Evolutionary conservation across 2,113 vertebrate genomes (phyloP), one percentile per base, ranked within the genome.

Genomic region (Gopherus evgoodei): DNA sequence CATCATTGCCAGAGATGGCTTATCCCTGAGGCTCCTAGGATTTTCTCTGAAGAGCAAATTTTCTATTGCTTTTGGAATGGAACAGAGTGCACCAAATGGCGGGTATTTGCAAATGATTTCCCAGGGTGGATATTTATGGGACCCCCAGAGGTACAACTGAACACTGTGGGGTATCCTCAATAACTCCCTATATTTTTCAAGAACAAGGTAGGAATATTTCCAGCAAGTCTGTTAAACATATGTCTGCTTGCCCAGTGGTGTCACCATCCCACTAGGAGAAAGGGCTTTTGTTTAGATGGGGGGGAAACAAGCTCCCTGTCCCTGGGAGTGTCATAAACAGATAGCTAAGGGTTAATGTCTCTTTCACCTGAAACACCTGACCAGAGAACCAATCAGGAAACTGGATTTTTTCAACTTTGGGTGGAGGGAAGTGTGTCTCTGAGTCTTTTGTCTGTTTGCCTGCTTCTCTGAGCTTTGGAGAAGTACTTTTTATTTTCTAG

Each of bases 141-240:
- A 25, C 56, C 29, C 75, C 11, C 52, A 2, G 24, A 87, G 53
- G 3, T 5, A 29, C 24, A 1, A 47, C 65, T 78, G 8, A 69
- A 42, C 72, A 69, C 76, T 24, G 27, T 25, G 52, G 75, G 1
- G 1, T 11, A 38, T 24, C 62, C 49, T 79, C 72, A 87, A 11
- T 22, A 8, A 11, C 17, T 69, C 35, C n/a, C 9, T 1, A 0
- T 76, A 11, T 35, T 56, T 86, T 69, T 81, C 83, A 4, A 53
- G 47, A 69, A 84, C 54, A 87, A 93, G 65, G 35, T 14, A 13
- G 90, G 92, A 91, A 69, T n/a, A 49, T 84, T 91, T 91, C 92
- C 89, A 95, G 25, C 27, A 50, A 89, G 72, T 6, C 94, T 84
- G 52, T 35, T 80, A 84, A 93, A 62, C 86, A 86, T 54, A 93